phyloP scores from a whole-genome alignment of 1,140 invertebrate species.

The Drosophila ohnishii region DNA sequence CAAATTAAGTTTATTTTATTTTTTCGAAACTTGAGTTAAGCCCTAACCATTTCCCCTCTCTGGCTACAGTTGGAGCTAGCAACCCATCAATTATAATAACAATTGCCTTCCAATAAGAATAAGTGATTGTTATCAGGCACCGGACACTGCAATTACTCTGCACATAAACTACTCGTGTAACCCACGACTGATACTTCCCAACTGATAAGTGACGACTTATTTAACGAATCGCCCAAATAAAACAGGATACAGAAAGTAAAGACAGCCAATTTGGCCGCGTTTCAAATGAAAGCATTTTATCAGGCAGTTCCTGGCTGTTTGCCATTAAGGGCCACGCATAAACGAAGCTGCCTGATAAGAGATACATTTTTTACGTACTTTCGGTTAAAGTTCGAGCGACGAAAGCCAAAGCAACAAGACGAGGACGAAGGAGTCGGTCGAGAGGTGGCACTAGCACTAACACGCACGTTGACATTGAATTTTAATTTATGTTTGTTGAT shows the following conservation, averaged over 20 bases:
- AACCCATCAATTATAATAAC: conserved; percentile 56
- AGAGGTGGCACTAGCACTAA: conserved; percentile 41
- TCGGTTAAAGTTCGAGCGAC: conserved; percentile 53
- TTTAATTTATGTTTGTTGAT: conserved; percentile 29
- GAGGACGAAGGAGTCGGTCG: conserved; percentile 16
- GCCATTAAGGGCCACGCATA: conserved; percentile 61
- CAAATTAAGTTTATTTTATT: background rate
- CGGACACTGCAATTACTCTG: conserved; percentile 45
- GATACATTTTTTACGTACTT: conserved; percentile 79
- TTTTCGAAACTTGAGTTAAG: background rate
- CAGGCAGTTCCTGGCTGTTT: conserved; percentile 36
- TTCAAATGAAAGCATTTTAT: conserved; percentile 49
- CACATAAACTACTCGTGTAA: conserved; percentile 21
- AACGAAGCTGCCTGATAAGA: conserved; percentile 69
- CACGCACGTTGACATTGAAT: conserved; percentile 52
- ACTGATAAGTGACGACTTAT: conserved; percentile 19
- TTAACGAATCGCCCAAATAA: conserved; percentile 14
- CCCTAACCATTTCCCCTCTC: background rate
- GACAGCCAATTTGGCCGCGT: conserved; percentile 31
- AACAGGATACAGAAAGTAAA: conserved; percentile 34
- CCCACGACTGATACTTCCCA: background rate
- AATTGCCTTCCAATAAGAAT: conserved; percentile 41
- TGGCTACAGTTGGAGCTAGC: conserved; percentile 4
- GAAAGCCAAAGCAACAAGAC: conserved; percentile 51
- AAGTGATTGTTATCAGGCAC: conserved; percentile 40